Base-by-base conservation (phyloP, 2,888 invertebrate species). In the Agrilus cyanescens region DNA sequence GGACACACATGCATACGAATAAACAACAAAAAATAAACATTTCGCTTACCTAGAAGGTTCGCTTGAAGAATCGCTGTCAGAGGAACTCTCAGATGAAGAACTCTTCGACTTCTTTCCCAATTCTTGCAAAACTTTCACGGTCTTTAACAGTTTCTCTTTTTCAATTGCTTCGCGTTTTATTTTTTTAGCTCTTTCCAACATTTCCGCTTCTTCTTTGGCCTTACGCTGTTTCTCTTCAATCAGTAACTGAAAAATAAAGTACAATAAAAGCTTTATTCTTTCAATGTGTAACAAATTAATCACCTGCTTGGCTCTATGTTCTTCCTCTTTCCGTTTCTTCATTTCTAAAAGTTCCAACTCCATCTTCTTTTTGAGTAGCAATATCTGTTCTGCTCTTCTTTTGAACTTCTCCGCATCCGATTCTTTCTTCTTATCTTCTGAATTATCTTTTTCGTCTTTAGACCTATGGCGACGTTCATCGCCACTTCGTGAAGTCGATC, bases 341-440 rank as follows among this genome's bases (percentile, higher is more conserved):
- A 72, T 68, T 51, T 73, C 75, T 38, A 74, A 67, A 32, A 72
- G 67, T 50, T 74, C 73, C 48, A 72, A 61, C 45, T 76, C 75
- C 69, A 77, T 76, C 50, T 78, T 76, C 52, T 76, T 75, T 50
- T 75, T 74, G 34, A 76, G 58, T 48, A 74, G 57, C 47, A 72
- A 56, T 13, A 73, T 58, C 18, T 74, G 71, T 53, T 72, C 72
- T 0, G 67, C 70, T 1, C 71, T 61, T 48, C 55, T 40, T 41
- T 57, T 58, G 37, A 58, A 56, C 35, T 59, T 57, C 43, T 66
- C 65, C 0, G 61, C 59, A 12, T 63, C 62, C 8, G 47, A 46
- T 40, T 55, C 61, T 10, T 54, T 41, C 46, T 55, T 57, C 44
- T 57, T 54, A 12, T 53, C 52, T 3, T 53, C 48, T 1, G 47